Base-by-base conservation (phyloP, 2,797 vertebrate species). In the Gephyroberyx darwinii region DNA sequence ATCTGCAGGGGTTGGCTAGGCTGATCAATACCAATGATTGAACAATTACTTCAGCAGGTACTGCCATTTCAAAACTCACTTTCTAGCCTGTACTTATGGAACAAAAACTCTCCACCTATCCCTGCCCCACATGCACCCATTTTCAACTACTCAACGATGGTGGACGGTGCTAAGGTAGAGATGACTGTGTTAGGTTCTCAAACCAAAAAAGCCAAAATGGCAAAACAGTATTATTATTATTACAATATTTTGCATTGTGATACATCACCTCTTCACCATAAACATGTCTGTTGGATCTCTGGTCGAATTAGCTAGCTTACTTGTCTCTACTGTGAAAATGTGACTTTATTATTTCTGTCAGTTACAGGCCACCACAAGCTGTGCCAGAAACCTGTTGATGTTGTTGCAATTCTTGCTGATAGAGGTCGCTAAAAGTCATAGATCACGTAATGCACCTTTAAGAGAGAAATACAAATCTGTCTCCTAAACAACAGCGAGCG, bases 231-330 rank as follows among this genome's bases (percentile, higher is more conserved):
- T 50, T 52, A 66, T 70, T 71, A 74, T 50, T 52, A 66, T 70
- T 71, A 74, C 52, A 59, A 69, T 65, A 52, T 68, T 80, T 69
- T 77, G 7, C 67, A 43, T 81, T 33, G 73, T 74, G 51, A 62
- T 17, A 45, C 0, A 13, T 53, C 66, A 31, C 19, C 55, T 71
- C 54, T 59, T 57, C 37, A 37, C 5, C n/a, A n/a, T 13, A 41
- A 9, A 10, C 39, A 10, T 41, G 12, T 41, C 12, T 41, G 39
- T 10, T 41, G 39, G 39, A 41, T 13, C 39, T 41, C 39, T 41
- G 39, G 6, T 35, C 33, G 5, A 35, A 35, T 35, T 35, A 35
- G 5, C 33, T 35, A 6, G 33, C 33, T 35, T 35, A 8, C 33
- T 35, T 35, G 33, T 35, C 55, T 51, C 45, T 19, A 31, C 48